Base-by-base conservation (phyloP, 2,797 vertebrate species). In the Carapus acus region DNA sequence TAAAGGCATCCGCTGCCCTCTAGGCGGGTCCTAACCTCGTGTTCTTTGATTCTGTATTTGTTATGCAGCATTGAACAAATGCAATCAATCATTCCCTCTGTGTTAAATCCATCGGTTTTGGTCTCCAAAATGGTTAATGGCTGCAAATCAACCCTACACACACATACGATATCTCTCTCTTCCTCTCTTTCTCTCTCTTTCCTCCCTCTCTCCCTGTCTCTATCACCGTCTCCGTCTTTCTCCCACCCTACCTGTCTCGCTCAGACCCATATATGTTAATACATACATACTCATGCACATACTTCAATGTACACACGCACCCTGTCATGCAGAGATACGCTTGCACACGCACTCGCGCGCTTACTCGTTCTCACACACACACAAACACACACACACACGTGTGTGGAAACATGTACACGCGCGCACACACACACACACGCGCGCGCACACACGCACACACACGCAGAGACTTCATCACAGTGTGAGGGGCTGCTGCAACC, bases 101-200 rank as follows among this genome's bases (percentile, higher is more conserved):
- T 59, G 76, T 67, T 74, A 86, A 88, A 88, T 86, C 83, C 81
- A 70, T 71, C 75, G 74, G 82, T 85, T 87, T 78, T 79, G 71
- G 85, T 87, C 86, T 76, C 80, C 80, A 85, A 86, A 87, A 85
- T 76, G 74, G 78, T 85, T 89, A 89, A 90, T 90, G 87, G 87
- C 79, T 60, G 49, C 79, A 87, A 87, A 89, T 88, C 82, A 88
- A 82, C 79, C 82, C 64, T 37, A 78, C 74, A 75, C 70, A 43
- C 56, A 67, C 55, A 71, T 74, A 52, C 61, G 7, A 41, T 63
- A 58, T 45, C 12, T 69, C 67, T 51, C 54, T 43, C 43, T 56
- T 45, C 37, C 49, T 48, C 38, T 53, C 33, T 67, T 60, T 55
- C 60, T 51, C 58, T 46, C 47, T 53, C 45, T 15, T 37, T 22